These are phyloP conservation scores for Lagopus leucura DNA, from an alignment of 2,113 vertebrate species.

Conservation along the genomic window DNA sequence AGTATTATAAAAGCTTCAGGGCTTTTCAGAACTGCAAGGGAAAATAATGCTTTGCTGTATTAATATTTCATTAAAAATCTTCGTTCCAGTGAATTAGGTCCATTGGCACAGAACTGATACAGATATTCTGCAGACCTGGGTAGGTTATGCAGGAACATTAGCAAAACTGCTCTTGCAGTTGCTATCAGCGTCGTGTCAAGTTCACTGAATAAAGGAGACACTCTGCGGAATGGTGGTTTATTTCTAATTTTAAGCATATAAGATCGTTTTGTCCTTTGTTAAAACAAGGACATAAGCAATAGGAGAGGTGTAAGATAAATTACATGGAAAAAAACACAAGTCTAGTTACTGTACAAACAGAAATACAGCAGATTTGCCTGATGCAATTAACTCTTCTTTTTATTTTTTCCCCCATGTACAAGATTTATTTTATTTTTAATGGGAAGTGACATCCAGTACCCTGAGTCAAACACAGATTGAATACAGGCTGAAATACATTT, in stretches of 20 bases:
- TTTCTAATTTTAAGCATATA: neutral
- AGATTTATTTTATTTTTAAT: neutral
- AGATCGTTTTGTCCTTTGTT: neutral
- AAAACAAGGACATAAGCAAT: neutral
- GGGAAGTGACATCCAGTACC: neutral
- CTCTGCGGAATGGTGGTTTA: rapidly evolving
- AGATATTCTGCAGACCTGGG: neutral
- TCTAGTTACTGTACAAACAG: neutral
- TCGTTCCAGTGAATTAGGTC: neutral
- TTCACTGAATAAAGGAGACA: neutral
- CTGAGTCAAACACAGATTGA: neutral
- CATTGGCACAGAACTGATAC: neutral
- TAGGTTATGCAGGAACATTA: neutral
- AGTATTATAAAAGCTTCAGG: neutral
- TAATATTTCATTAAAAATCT: neutral
- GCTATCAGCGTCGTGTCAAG: neutral
- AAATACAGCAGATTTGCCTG: neutral
- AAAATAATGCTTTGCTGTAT: neutral
- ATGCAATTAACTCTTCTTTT: neutral
- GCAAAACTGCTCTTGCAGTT: neutral
- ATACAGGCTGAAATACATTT: neutral
- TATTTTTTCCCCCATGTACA: neutral
- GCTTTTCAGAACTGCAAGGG: neutral
- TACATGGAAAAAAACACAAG: neutral
- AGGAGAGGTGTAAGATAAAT: neutral